Evolutionary conservation across 2,888 invertebrate species (phyloP).

Genomic region (Drosophila incognita): DNA sequence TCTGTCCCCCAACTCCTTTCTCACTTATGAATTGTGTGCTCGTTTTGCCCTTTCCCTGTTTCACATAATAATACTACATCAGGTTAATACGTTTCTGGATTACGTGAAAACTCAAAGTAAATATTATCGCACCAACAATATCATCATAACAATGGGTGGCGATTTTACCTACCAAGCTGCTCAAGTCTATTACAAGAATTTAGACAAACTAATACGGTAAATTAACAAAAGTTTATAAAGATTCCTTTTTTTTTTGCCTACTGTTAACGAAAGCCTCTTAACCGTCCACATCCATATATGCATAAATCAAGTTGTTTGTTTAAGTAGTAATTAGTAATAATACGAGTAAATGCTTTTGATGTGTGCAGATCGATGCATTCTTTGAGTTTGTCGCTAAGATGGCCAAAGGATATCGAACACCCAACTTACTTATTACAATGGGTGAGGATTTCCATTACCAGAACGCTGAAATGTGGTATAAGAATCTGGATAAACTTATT

Average conservation of each 20-base stretch:
- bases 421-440: constrained; percentile 95
- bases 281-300: constrained; percentile 12
- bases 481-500: constrained; percentile 95
- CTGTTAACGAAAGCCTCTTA: constrained; percentile 50
- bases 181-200: constrained; percentile 91
- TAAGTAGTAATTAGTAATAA: constrained; percentile 1
- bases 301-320: neutral
- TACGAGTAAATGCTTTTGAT: constrained; percentile 16
- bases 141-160: constrained; percentile 95
- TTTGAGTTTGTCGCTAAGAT: constrained; percentile 86
- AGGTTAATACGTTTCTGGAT: constrained; percentile 86
- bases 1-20: constrained; percentile 9
- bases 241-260: constrained; percentile 6
- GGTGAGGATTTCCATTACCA: constrained; percentile 96
- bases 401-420: constrained; percentile 87
- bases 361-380: constrained; percentile 87
- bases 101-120: constrained; percentile 87
- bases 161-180: constrained; percentile 96
- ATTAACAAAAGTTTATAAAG: constrained; percentile 5
- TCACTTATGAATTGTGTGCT: constrained; percentile 12
- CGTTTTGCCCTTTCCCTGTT: constrained; percentile 29
- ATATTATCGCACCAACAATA: constrained; percentile 89
- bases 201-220: constrained; percentile 92
- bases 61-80: constrained; percentile 17
- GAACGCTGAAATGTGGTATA: constrained; percentile 91